Conservation (phyloP, 1,140 invertebrate species). For the Bursaphelenchus mucronatus region DNA sequence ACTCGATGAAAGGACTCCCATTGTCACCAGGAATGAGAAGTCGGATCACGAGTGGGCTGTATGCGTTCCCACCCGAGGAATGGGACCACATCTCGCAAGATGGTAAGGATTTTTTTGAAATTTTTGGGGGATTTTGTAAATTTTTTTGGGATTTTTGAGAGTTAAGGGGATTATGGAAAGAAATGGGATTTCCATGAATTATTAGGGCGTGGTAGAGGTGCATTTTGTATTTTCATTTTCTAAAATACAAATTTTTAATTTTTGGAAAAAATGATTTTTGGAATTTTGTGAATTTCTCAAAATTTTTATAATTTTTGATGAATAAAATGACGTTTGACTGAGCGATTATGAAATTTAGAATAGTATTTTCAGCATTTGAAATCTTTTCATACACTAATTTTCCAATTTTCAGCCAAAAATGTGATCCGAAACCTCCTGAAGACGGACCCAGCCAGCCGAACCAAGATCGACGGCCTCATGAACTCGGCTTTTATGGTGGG, state of each 20-base stretch:
- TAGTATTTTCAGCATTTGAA: not conserved
- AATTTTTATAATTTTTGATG: not conserved
- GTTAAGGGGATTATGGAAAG: too few species aligned
- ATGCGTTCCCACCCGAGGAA: slow-evolving; percentile 89
- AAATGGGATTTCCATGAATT: too few species aligned
- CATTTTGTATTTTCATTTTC: too few species aligned
- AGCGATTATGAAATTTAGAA: not conserved
- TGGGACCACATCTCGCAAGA: slow-evolving; percentile 86
- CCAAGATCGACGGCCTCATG: slow-evolving; percentile 84
- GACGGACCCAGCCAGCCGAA: slow-evolving; percentile 79
- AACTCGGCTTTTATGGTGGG: slow-evolving; percentile 67
- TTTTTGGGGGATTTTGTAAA: not conserved
- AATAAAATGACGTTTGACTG: not conserved
- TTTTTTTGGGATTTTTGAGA: too few species aligned
- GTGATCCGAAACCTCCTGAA: slow-evolving; percentile 84
- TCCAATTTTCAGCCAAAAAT: slow-evolving; percentile 71
- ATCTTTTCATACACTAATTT: slow-evolving; percentile 10
- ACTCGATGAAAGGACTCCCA: slow-evolving; percentile 87
- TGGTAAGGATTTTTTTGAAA: slow-evolving; percentile 62
- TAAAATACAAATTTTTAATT: too few species aligned
- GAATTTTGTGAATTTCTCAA: slow-evolving; percentile 7
- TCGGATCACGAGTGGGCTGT: slow-evolving; percentile 75
- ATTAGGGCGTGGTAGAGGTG: too few species aligned
- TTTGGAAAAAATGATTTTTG: not conserved
- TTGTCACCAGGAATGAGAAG: slow-evolving; percentile 98